Percentiles rank a stretch among this genome's conserved stretches.
Conservation (phyloP, 2,113 vertebrate species). For the Machaerirhynchus nigripectus region DNA sequence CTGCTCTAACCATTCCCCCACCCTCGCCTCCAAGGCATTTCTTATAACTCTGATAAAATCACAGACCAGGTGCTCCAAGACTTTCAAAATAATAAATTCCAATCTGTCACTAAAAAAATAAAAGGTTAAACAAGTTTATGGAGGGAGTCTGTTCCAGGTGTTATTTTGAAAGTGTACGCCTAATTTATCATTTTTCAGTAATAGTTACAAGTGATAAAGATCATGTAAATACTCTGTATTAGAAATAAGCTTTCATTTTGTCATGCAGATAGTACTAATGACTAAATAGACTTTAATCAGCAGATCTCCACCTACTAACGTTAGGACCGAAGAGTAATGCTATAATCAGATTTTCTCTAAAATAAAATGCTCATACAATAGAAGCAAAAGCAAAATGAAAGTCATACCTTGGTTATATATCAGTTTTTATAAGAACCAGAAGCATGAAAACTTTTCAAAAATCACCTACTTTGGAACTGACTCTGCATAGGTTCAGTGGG, state of each 20-base stretch:
- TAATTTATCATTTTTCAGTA: slow-evolving; percentile 70
- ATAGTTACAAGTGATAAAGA: slow-evolving; percentile 70
- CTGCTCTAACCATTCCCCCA: slow-evolving; percentile 46
- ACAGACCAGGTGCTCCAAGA: slow-evolving; percentile 83
- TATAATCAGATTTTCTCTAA: background rate
- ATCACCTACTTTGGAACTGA: slow-evolving; percentile 42
- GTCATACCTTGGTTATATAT: background rate
- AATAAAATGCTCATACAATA: background rate
- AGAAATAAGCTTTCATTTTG: slow-evolving; percentile 48
- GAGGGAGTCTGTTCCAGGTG: slow-evolving; percentile 71
- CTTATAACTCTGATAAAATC: slow-evolving; percentile 83
- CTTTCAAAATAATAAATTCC: slow-evolving; percentile 88
- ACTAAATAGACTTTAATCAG: slow-evolving; percentile 49
- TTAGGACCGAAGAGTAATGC: background rate
- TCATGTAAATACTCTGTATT: slow-evolving; percentile 69
- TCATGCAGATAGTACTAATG: slow-evolving; percentile 49
- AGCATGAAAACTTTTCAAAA: slow-evolving; percentile 51
- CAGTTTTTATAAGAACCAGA: slow-evolving; percentile 41
- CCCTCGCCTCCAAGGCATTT: slow-evolving; percentile 72
- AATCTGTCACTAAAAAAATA: slow-evolving; percentile 75
- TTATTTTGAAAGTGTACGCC: slow-evolving; percentile 71
- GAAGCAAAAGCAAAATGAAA: background rate
- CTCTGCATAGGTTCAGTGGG: slow-evolving; percentile 34
- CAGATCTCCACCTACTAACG: background rate
- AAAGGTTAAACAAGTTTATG: slow-evolving; percentile 73